A percentile compares a stretch with the other conserved stretches of the same genome.
phyloP scores from a whole-genome alignment of 2,888 invertebrate species.

The Epinotia ramella region DNA sequence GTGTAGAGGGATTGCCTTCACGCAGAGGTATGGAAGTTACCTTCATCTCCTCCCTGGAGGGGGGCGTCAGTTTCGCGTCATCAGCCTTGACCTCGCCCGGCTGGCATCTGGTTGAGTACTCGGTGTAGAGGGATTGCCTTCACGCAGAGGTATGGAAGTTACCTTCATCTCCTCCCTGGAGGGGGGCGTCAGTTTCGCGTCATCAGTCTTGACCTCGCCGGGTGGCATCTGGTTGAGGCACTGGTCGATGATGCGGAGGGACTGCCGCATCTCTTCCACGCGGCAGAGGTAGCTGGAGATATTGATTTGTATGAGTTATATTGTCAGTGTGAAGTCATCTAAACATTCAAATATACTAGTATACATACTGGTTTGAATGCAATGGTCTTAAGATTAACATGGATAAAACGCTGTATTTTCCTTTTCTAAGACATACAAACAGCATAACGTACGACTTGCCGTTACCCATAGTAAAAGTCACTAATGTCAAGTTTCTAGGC shows the following conservation, averaged over 20 bases:
- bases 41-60: slow-evolving; percentile 82
- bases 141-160: slow-evolving; percentile 42
- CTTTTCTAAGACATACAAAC: no score
- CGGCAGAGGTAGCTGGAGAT: slow-evolving; percentile 92
- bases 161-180: slow-evolving; percentile 98
- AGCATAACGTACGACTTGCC: no score
- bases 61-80: no score
- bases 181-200: slow-evolving; percentile 97
- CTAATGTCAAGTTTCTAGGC: no score
- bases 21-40: background rate
- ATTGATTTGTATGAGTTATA: background rate
- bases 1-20: slow-evolving; percentile 93
- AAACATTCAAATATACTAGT: no score
- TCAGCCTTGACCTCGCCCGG: no score
- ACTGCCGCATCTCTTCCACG: slow-evolving; percentile 98
- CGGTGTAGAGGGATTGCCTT: slow-evolving; percentile 93
- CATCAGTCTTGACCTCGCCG: slow-evolving; percentile 97
- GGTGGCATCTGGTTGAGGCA: slow-evolving; percentile 99
- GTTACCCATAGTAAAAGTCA: no score
- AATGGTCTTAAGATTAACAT: no score
- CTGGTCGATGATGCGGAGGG: slow-evolving; percentile 96
- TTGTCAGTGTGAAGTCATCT: no score
- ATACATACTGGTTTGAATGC: no score
- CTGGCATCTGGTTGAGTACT: slow-evolving; percentile 92
- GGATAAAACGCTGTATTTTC: no score